These are phyloP conservation scores for Eulithis testata DNA, from an alignment of 2,888 invertebrate species.

Conservation along the genomic window DNA sequence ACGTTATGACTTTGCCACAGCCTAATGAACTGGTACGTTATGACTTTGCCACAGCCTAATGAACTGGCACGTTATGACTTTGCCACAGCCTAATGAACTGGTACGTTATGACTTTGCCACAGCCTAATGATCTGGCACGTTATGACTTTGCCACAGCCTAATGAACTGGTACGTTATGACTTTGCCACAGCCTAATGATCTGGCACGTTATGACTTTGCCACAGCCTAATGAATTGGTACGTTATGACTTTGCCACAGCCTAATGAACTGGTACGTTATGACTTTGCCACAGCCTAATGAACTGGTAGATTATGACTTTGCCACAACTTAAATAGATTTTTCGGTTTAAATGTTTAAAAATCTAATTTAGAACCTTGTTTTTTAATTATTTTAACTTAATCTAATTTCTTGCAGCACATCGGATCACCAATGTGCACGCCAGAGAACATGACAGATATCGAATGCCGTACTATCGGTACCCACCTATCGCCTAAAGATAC, in stretches of 20 bases:
- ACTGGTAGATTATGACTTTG: constrained; percentile 68
- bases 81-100: constrained; percentile 83
- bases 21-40: constrained; percentile 79
- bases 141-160: constrained; percentile 82
- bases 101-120: constrained; percentile 62
- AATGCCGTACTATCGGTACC: constrained; percentile 88
- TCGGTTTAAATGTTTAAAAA: too few species aligned
- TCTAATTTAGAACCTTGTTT: too few species aligned
- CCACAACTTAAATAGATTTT: too few species aligned
- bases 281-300: constrained; percentile 82
- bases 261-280: too few species aligned
- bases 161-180: constrained; percentile 76
- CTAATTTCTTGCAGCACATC: constrained; percentile 56
- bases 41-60: too few species aligned
- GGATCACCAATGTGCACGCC: constrained; percentile 84
- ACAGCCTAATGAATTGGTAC: constrained; percentile 79
- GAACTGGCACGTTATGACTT: too few species aligned
- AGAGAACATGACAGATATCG: constrained; percentile 88
- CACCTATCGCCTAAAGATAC: constrained; percentile 87
- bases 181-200: too few species aligned
- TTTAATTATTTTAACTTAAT: too few species aligned
- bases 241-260: constrained; percentile 33
- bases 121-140: too few species aligned
- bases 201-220: too few species aligned
- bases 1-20: constrained; percentile 85